phyloP scores from a whole-genome alignment of 2,797 vertebrate species.

The Chloroceryle inda region DNA sequence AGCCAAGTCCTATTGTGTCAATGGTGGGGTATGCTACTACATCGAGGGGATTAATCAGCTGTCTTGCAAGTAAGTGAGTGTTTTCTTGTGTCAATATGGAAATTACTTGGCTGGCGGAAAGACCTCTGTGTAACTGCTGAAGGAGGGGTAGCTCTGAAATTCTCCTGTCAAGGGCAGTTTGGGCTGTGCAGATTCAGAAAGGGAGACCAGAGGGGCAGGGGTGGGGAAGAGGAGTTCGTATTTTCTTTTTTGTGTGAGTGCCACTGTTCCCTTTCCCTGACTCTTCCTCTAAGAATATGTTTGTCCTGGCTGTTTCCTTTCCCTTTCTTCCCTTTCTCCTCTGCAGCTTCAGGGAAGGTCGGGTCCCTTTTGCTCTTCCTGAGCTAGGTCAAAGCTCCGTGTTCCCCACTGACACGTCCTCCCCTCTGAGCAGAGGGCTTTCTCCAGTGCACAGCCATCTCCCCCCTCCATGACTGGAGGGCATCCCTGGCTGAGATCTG shows the following conservation, averaged over 20 bases:
- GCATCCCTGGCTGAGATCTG: background rate
- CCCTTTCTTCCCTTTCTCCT: constrained; percentile 9
- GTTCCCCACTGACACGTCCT: fast-evolving
- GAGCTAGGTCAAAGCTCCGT: background rate
- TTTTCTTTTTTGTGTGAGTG: background rate
- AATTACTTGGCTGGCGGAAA: background rate
- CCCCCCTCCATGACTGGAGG: background rate
- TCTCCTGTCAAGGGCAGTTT: background rate
- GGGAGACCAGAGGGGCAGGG: background rate
- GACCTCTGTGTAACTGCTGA: background rate
- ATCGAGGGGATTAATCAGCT: constrained; percentile 96
- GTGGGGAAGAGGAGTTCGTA: background rate
- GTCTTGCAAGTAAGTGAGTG: constrained; percentile 96
- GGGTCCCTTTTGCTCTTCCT: background rate
- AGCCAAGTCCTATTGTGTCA: constrained; percentile 95
- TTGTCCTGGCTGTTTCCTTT: constrained; percentile 17
- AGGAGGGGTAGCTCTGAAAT: background rate
- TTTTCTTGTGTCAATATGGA: constrained; percentile 50
- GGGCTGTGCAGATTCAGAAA: constrained; percentile 13
- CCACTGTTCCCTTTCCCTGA: background rate
- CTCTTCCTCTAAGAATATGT: constrained; percentile 1
- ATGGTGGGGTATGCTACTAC: constrained; percentile 97
- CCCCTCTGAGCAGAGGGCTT: background rate
- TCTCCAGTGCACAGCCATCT: background rate
- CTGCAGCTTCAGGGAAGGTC: background rate